These are phyloP conservation scores for Drosophila guanche DNA, from an alignment of 1,140 invertebrate genomes.

Conservation along the genomic window DNA sequence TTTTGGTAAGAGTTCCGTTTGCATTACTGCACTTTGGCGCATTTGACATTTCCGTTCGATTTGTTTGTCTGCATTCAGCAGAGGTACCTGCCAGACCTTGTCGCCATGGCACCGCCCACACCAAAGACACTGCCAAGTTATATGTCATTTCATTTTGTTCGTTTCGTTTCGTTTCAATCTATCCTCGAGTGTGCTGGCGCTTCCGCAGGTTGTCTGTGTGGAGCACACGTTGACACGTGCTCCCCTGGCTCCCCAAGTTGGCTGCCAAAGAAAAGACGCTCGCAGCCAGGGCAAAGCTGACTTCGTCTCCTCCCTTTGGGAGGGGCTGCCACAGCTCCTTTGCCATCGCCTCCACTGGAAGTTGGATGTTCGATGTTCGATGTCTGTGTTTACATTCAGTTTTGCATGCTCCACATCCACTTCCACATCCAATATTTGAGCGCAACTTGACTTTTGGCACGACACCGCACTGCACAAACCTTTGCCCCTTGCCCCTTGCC, in stretches of 20 bases:
- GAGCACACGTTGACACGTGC: conserved; percentile 68
- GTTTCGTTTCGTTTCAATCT: conserved; percentile 60
- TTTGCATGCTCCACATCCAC: conserved; percentile 59
- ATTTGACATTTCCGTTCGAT: conserved; percentile 83
- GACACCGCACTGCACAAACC: conserved; percentile 1
- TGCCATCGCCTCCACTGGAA: conserved; percentile 32
- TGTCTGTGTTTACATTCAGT: conserved; percentile 69
- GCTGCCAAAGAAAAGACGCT: conserved; percentile 51
- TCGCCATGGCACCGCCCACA: not conserved
- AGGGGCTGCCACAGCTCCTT: conserved; percentile 18
- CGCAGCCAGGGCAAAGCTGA: conserved; percentile 42
- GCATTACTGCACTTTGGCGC: conserved; percentile 76
- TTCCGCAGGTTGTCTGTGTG: conserved; percentile 28
- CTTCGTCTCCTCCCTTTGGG: conserved; percentile 49
- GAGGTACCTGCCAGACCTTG: not conserved
- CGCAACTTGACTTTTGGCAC: conserved; percentile 55
- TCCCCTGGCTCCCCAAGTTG: conserved; percentile 28
- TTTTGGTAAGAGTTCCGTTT: conserved; percentile 67
- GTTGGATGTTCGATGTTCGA: conserved; percentile 32
- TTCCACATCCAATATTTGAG: conserved; percentile 47
- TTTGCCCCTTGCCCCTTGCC: conserved; percentile 6
- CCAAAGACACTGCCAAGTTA: conserved; percentile 40
- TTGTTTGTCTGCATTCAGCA: conserved; percentile 62
- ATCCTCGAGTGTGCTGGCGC: no score
- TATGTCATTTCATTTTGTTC: conserved; percentile 54